Evolutionary conservation across 2,888 invertebrate species (phyloP).

Genomic region (Cheilosia impressa): DNA sequence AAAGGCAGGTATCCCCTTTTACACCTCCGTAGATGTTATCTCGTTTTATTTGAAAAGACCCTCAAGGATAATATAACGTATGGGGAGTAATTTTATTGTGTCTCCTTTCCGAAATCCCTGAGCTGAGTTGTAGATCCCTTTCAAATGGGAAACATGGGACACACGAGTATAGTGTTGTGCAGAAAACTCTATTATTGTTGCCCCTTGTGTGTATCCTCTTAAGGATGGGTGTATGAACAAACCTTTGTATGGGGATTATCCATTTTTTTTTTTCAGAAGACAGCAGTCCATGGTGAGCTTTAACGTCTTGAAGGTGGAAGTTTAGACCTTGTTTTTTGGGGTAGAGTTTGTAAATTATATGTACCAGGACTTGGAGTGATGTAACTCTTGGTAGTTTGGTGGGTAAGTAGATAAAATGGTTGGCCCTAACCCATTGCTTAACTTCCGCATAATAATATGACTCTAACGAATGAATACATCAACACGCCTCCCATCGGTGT

Average conservation of each 20-base stretch:
- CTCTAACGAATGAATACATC: too few relatives aligned
- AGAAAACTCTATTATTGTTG: conserved; percentile 26
- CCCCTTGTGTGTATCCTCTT: conserved; percentile 2
- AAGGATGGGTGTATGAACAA: background rate
- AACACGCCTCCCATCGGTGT: too few relatives aligned
- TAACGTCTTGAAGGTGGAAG: background rate
- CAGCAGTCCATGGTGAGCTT: background rate
- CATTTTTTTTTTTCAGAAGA: background rate
- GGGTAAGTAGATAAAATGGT: background rate
- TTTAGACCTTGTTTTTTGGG: conserved; percentile 1
- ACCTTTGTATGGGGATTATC: conserved; percentile 27
- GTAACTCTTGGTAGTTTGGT: background rate
- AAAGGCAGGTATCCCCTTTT: conserved; percentile 1
- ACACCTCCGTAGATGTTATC: conserved; percentile 25
- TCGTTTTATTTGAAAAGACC: conserved; percentile 12
- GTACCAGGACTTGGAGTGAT: background rate
- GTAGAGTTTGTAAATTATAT: conserved; percentile 11
- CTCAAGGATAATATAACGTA: conserved; percentile 18
- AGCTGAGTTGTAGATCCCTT: conserved; percentile 32
- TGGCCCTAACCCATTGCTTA: too few relatives aligned
- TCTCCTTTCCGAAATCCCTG: conserved; percentile 22
- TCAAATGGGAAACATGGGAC: conserved; percentile 36
- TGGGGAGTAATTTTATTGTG: conserved; percentile 18
- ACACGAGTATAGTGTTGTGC: conserved; percentile 10
- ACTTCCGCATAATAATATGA: too few relatives aligned